These are phyloP conservation scores for Setipinna tenuifilis DNA, from an alignment of 2,797 vertebrate genomes.

Conservation along the genomic window DNA sequence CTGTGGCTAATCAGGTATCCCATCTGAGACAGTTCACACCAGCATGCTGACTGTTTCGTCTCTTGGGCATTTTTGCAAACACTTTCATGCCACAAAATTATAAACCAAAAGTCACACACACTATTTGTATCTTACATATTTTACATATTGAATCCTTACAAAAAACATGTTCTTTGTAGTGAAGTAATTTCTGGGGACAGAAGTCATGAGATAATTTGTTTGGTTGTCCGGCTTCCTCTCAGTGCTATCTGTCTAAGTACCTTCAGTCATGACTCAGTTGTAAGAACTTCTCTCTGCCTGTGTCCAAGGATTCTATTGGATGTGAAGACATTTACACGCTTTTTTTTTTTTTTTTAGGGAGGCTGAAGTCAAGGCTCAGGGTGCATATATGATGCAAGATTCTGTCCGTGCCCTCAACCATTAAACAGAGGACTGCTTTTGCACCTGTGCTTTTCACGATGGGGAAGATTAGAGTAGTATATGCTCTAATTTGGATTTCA, in stretches of 20 bases:
- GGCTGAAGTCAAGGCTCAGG: background rate
- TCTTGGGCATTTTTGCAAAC: background rate
- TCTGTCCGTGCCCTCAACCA: background rate
- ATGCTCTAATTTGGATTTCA: conserved; percentile 42
- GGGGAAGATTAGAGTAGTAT: conserved; percentile 12
- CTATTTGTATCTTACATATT: background rate
- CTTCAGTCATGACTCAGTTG: background rate
- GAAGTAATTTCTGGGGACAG: background rate
- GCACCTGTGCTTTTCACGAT: background rate
- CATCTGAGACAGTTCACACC: background rate
- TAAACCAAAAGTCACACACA: background rate
- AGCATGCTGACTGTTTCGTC: background rate
- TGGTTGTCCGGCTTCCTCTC: background rate
- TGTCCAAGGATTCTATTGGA: background rate
- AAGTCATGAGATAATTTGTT: background rate
- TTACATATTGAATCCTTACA: background rate
- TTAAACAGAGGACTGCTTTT: background rate
- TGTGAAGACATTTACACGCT: background rate
- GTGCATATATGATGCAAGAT: background rate
- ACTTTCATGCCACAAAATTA: background rate
- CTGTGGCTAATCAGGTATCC: conserved; percentile 53
- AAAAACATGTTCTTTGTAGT: background rate
- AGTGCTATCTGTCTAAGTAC: too few species aligned
- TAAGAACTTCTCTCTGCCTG: background rate
- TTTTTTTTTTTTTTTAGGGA: background rate